These are phyloP conservation scores for Lithophane semibrunnea DNA, from an alignment of 2,888 invertebrate species.

Conservation along the genomic window DNA sequence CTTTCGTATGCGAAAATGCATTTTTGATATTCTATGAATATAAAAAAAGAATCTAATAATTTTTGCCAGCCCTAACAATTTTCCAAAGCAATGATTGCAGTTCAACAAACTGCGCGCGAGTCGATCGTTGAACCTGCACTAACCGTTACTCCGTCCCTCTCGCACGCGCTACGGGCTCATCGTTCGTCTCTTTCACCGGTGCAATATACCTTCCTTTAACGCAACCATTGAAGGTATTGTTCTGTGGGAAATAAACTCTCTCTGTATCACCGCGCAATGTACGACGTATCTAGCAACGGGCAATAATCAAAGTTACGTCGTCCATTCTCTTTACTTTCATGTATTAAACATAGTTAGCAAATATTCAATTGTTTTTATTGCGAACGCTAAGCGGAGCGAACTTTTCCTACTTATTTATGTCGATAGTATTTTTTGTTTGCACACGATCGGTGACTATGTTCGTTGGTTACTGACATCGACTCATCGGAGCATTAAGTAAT, in stretches of 20 bases:
- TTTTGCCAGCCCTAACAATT: conserved; percentile 83
- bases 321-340: conserved; percentile 73
- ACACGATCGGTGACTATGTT: conserved; percentile 40
- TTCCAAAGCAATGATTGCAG: conserved; percentile 89
- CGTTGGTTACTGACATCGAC: conserved; percentile 35
- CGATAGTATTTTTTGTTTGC: conserved; percentile 53
- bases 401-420: conserved; percentile 60
- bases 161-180: conserved; percentile 66
- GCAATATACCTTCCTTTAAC: conserved; percentile 78
- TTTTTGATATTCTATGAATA: background rate
- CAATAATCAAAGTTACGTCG: conserved; percentile 69
- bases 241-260: conserved; percentile 74
- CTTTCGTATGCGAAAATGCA: background rate
- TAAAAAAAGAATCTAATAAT: conserved; percentile 25
- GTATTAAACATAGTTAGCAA: conserved; percentile 72
- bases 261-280: conserved; percentile 70
- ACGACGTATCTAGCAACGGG: conserved; percentile 62
- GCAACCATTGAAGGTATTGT: conserved; percentile 80
- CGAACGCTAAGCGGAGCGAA: conserved; percentile 54
- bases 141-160: conserved; percentile 81
- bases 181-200: conserved; percentile 75
- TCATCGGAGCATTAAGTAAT: conserved; percentile 53
- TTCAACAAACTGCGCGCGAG: conserved; percentile 90
- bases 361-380: conserved; percentile 70
- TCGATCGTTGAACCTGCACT: conserved; percentile 89